A percentile compares a stretch with the other conserved stretches of the same genome.
These are phyloP conservation scores for Sebastes ruberrimus DNA, from an alignment of 2,797 vertebrate species.

Conservation along the genomic window DNA sequence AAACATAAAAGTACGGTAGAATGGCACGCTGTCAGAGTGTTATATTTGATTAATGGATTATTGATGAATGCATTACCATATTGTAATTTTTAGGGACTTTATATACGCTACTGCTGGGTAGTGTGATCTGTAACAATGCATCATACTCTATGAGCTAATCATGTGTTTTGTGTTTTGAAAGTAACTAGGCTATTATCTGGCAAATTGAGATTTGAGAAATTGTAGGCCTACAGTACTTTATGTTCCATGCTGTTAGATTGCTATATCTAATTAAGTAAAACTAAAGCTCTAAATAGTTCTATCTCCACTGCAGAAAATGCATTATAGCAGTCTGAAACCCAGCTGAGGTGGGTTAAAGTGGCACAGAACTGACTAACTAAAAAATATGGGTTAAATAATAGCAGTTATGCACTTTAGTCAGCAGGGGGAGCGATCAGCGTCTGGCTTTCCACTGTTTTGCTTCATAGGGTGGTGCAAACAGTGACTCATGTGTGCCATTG, in stretches of 20 bases:
- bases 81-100: background rate
- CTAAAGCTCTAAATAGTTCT: background rate
- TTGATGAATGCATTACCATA: background rate
- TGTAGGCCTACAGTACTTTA: background rate
- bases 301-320: background rate
- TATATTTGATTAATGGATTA: background rate
- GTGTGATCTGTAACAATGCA: background rate
- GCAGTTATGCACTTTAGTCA: conserved; percentile 30
- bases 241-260: background rate
- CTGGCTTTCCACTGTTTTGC: background rate
- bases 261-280: background rate
- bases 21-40: background rate
- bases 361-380: background rate
- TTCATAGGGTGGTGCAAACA: conserved; percentile 11
- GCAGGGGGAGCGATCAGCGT: conserved; percentile 57
- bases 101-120: background rate
- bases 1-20: background rate
- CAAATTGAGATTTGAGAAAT: background rate
- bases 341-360: background rate
- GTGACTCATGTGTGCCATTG: conserved; percentile 72
- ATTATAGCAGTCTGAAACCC: background rate
- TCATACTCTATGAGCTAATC: background rate
- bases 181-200: background rate
- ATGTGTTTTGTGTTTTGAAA: background rate
- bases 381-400: conserved; percentile 10